Conservation (phyloP, 2,888 invertebrate species). For the Plagodis pulveraria region DNA sequence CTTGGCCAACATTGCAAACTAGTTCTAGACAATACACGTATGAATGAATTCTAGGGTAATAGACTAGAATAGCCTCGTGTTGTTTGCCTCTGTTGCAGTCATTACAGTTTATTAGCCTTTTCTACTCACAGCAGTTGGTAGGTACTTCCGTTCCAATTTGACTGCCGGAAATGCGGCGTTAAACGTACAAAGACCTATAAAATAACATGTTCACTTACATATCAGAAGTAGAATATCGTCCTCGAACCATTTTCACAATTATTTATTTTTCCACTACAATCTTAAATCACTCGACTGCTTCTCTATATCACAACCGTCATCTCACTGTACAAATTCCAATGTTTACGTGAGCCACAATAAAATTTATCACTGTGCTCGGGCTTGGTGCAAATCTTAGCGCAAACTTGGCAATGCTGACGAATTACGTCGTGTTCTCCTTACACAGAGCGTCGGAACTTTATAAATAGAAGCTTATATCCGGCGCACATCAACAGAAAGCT, state of each 20-base stretch:
- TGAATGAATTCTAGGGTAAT: constrained; percentile 15
- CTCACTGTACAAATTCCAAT: constrained; percentile 60
- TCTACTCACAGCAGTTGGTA: constrained; percentile 1
- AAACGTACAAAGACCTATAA: constrained; percentile 7
- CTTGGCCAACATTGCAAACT: constrained; percentile 15
- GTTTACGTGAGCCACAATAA: constrained; percentile 65
- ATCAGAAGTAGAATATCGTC: constrained; percentile 79
- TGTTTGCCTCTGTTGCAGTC: neutral
- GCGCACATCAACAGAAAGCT: constrained; percentile 48
- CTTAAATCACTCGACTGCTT: constrained; percentile 48
- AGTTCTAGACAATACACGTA: constrained; percentile 10
- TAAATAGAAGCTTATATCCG: constrained; percentile 68
- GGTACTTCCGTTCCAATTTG: constrained; percentile 16
- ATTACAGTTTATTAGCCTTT: constrained; percentile 16
- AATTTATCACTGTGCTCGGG: constrained; percentile 65
- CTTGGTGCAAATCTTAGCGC: constrained; percentile 65
- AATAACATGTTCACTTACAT: constrained; percentile 61
- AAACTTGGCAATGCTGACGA: constrained; percentile 74
- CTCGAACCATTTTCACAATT: constrained; percentile 73
- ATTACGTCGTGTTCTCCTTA: constrained; percentile 70
- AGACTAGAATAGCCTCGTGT: constrained; percentile 12
- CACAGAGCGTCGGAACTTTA: constrained; percentile 60
- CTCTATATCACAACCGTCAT: constrained; percentile 57
- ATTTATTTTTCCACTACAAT: constrained; percentile 43
- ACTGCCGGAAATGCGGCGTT: constrained; percentile 14